Base-by-base conservation (phyloP, 53 echinoderm and acorn worm genomes). In the Patiria pectinifera region DNA sequence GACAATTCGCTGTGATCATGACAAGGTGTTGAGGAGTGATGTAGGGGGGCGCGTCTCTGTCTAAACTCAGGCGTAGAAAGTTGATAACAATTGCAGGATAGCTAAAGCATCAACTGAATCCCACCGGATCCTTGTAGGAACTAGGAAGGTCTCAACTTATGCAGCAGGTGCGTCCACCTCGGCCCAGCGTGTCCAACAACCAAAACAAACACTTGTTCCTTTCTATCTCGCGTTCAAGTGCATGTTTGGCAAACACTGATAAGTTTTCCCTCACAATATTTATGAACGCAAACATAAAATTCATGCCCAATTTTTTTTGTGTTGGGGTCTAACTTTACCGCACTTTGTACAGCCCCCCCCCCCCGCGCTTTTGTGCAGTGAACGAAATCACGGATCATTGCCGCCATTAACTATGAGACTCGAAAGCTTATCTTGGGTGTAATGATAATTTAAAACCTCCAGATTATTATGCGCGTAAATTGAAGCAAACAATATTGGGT, bases 211-310 rank as follows among this genome's bases (percentile, higher is more conserved):
- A 88, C 88, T 88, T 24, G 59, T 59, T 18, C 77, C 61, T 26
- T 88, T 78, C 77, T 88, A 88, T 88, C 88, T 88, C 77, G 88
- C 26, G 77, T 59, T 88, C 88, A 88, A 88, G 88, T 78, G 88
- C 78, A 88, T 88, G 88, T 88, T 88, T 88, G 88, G 62, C 88
- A 88, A 88, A 88, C 88, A 61, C 88, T 88, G 88, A 88, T 88
- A 88, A 88, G 43, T 35, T 88, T 88, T 62, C 25, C 23, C 75
- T 82, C 22, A 19, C 82, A 58, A 58, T 46, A 19, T 88, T 88
- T 21, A 61, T 61, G 16, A 59, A 60, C 16, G 88, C 62, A 59
- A 88, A 78, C 76, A 71, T 35, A 16, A 3, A 71, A 70, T 19
- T 48, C 10, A 44, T 66, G 53, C 22, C 59, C 71, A 59, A 24